Conservation (phyloP, 2,113 vertebrate species). For the Cephalopterus ornatus region DNA sequence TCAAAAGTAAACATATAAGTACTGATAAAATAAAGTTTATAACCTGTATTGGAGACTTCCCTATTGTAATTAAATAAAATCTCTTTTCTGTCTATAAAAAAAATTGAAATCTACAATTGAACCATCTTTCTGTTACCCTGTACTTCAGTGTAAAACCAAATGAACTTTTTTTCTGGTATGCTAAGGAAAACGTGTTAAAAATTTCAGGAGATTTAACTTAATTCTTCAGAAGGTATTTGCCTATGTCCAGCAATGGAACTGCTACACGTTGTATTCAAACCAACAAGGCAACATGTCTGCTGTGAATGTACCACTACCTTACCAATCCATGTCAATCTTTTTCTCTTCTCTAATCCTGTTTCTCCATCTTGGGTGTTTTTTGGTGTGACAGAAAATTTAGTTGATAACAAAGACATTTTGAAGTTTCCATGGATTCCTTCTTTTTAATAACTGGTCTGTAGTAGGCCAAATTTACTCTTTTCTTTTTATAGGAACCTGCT, state of each 20-base stretch:
- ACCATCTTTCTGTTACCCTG: background rate
- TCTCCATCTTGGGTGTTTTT: background rate
- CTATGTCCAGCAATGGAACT: background rate
- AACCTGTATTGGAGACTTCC: background rate
- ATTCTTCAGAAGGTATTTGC: background rate
- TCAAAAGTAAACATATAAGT: background rate
- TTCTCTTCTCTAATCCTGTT: background rate
- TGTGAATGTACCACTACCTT: background rate
- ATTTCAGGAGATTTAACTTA: background rate
- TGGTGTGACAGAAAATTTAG: background rate
- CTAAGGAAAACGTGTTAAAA: background rate
- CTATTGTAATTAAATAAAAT: background rate
- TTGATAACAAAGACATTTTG: background rate
- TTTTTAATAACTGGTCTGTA: background rate
- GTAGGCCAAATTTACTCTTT: background rate
- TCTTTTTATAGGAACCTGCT: background rate
- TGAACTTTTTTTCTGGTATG: background rate
- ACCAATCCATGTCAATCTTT: background rate
- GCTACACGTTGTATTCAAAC: background rate
- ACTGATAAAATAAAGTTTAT: background rate
- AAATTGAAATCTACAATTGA: background rate
- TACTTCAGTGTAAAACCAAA: background rate
- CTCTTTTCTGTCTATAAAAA: background rate
- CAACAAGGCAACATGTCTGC: background rate
- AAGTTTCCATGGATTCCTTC: background rate